Evolutionary conservation across 2,888 invertebrate species (phyloP).

Genomic region (Agrotis exclamationis): DNA sequence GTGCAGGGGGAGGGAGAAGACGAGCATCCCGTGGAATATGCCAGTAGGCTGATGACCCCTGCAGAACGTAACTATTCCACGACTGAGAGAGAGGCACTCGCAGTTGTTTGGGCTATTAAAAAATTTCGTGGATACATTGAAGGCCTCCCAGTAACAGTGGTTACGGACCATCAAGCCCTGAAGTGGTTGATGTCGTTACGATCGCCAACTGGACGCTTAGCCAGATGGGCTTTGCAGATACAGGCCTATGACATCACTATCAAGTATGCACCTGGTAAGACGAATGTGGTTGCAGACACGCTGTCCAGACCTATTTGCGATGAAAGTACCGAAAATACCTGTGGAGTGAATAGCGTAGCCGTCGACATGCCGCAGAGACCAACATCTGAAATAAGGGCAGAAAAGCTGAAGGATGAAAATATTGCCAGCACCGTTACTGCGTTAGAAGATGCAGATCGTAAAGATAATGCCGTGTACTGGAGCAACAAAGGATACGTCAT

Average conservation of each 20-base stretch:
- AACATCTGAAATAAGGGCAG: conserved; percentile 9
- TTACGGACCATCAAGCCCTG: conserved; percentile 28
- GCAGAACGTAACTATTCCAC: conserved; percentile 12
- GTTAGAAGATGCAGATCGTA: not conserved
- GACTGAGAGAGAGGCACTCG: conserved; percentile 12
- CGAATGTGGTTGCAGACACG: not conserved
- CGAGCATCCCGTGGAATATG: too few species aligned
- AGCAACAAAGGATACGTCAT: conserved; percentile 9
- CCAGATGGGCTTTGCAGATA: conserved; percentile 25
- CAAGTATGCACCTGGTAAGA: not conserved
- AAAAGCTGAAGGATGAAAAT: conserved; percentile 13
- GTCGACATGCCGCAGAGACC: conserved; percentile 19
- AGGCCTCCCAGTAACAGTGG: conserved; percentile 21
- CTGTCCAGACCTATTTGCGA: conserved; percentile 1
- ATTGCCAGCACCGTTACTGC: not conserved
- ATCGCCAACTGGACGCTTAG: conserved; percentile 18
- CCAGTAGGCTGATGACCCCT: not conserved
- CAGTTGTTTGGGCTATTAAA: conserved; percentile 10
- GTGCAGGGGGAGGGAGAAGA: too few species aligned
- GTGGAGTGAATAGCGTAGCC: conserved; percentile 6
- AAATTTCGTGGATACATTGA: conserved; percentile 23
- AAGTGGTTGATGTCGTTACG: conserved; percentile 20
- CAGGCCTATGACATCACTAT: conserved; percentile 45
- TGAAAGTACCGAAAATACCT: conserved; percentile 8
- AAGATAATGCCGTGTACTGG: conserved; percentile 3